These are phyloP conservation scores for Apeira syringaria DNA, from an alignment of 2,888 invertebrate genomes.

Conservation along the genomic window DNA sequence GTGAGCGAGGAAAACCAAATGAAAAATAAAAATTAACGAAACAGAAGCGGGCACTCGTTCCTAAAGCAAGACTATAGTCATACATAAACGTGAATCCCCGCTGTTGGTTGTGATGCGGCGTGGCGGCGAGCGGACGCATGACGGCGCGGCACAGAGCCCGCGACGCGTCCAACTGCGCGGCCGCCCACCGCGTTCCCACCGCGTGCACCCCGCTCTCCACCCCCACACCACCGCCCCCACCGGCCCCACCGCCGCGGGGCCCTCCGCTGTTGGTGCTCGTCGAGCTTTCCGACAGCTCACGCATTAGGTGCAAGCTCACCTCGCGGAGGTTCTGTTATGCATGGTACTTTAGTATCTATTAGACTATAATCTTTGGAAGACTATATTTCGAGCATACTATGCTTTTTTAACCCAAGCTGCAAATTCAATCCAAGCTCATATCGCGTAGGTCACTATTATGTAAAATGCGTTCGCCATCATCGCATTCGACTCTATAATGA, in stretches of 20 bases:
- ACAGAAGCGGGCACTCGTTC: not conserved
- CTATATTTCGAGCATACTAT: too few species aligned
- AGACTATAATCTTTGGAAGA: too few species aligned
- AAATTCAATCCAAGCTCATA: too few species aligned
- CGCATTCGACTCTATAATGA: too few species aligned
- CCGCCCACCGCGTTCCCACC: conserved; percentile 91
- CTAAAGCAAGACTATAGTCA: conserved; percentile 7
- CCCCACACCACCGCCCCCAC: conserved; percentile 79
- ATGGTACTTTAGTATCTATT: not conserved
- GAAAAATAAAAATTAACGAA: not conserved
- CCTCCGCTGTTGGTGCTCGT: conserved; percentile 80
- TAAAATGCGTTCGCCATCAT: too few species aligned
- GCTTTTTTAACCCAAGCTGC: too few species aligned
- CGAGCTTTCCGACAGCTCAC: conserved; percentile 77
- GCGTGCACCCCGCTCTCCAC: conserved; percentile 86
- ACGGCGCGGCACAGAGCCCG: conserved; percentile 90
- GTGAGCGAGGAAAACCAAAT: too few species aligned
- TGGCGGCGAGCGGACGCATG: conserved; percentile 87
- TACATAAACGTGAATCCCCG: conserved; percentile 92
- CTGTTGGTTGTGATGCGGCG: conserved; percentile 87
- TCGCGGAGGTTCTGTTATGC: conserved; percentile 89
- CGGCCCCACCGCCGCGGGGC: too few species aligned
- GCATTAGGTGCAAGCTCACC: conserved; percentile 91
- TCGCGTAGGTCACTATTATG: too few species aligned
- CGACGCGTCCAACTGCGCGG: conserved; percentile 91